Evolutionary conservation across 2,888 invertebrate genomes (phyloP).

Genomic region (Temnothorax ravouxi): DNA sequence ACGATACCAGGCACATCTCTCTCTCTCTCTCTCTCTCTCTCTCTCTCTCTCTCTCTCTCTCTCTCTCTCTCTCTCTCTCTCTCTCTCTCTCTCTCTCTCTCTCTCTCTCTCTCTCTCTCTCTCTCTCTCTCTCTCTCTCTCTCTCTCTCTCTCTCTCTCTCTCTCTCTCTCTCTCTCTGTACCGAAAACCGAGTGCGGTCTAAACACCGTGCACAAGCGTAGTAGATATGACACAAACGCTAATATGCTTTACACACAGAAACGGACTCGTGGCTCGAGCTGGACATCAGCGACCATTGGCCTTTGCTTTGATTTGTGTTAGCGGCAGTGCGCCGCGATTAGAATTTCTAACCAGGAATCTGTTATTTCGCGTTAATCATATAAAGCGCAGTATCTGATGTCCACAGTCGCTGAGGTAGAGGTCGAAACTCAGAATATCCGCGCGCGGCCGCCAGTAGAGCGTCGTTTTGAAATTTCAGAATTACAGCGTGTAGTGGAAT

Average conservation of each 20-base stretch:
- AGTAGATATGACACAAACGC: constrained; percentile 51
- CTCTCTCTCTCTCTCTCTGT: constrained; percentile 12
- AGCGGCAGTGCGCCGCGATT: constrained; percentile 57
- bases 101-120: too few relatives aligned
- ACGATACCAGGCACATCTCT: constrained; percentile 36
- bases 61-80: constrained; percentile 2
- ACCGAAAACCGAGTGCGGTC: constrained; percentile 55
- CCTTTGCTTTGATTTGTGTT: constrained; percentile 63
- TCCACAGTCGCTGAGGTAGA: constrained; percentile 1
- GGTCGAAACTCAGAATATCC: constrained; percentile 13
- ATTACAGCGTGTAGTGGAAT: background rate
- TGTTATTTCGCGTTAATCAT: constrained; percentile 67
- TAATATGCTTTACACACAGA: constrained; percentile 52
- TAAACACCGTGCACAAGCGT: constrained; percentile 44
- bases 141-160: constrained; percentile 11
- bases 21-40: too few relatives aligned
- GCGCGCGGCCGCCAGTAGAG: background rate
- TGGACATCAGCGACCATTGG: constrained; percentile 45
- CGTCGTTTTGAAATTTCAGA: constrained; percentile 8
- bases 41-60: background rate
- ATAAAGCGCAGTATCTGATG: constrained; percentile 56
- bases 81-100: constrained; percentile 10
- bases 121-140: too few relatives aligned
- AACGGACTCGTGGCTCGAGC: constrained; percentile 31
- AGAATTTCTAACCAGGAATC: constrained; percentile 69